Percentiles rank a stretch among this genome's conserved stretches.
Evolutionary conservation across 2,797 vertebrate species (phyloP).

Genomic region (Acipenser ruthenus): DNA sequence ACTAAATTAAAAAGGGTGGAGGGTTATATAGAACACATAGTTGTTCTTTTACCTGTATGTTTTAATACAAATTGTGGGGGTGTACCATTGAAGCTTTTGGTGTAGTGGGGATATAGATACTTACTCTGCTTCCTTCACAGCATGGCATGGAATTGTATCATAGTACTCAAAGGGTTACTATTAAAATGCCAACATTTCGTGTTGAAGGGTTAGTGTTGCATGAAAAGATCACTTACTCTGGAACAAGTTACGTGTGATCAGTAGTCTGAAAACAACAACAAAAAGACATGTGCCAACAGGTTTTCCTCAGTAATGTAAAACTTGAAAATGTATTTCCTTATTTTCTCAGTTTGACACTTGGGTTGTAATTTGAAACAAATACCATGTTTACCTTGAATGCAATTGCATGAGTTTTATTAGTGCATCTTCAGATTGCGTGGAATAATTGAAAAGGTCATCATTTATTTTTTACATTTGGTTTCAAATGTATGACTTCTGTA

Average conservation of each 20-base stretch:
- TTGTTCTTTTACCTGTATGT: no score
- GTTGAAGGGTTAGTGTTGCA: constrained; percentile 48
- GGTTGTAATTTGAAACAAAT: constrained; percentile 16
- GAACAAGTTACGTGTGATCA: constrained; percentile 42
- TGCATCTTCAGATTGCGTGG: constrained; percentile 50
- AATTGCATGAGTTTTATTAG: constrained; percentile 59
- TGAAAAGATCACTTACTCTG: constrained; percentile 53
- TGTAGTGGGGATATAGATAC: constrained; percentile 51
- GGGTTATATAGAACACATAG: no score
- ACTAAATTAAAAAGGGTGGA: no score
- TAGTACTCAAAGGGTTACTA: constrained; percentile 38
- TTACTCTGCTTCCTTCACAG: constrained; percentile 51
- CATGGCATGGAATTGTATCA: constrained; percentile 52
- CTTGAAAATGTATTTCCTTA: constrained; percentile 26
- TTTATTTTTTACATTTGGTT: constrained; percentile 49
- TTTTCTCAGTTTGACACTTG: constrained; percentile 10
- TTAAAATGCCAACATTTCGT: constrained; percentile 35
- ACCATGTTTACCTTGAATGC: constrained; percentile 30
- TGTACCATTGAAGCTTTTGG: constrained; percentile 28
- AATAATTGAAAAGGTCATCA: constrained; percentile 31
- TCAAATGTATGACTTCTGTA: constrained; percentile 26
- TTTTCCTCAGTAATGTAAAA: constrained; percentile 13
- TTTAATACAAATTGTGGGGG: no score
- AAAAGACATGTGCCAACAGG: constrained; percentile 28
- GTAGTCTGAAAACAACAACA: constrained; percentile 44